Evolutionary conservation across 2,113 vertebrate genomes (phyloP).

Genomic region (Apodemus speciosus): DNA sequence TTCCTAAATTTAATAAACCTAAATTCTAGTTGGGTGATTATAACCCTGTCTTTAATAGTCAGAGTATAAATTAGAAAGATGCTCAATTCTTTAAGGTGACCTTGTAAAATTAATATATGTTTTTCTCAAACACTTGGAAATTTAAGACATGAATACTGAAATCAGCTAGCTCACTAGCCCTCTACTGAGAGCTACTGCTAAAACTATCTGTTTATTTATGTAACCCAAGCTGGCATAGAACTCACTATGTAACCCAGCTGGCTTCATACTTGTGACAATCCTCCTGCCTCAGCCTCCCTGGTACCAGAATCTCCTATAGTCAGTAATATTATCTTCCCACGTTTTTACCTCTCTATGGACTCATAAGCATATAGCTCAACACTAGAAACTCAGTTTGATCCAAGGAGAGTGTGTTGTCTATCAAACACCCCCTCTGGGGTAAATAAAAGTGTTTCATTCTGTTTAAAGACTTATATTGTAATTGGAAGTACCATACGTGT

Average conservation of each 20-base stretch:
- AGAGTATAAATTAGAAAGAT: constrained; percentile 26
- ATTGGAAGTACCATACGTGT: not conserved
- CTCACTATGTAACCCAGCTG: not conserved
- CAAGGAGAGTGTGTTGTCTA: not conserved
- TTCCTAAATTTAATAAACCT: not conserved
- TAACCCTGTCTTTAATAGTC: constrained; percentile 2
- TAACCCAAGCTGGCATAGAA: not conserved
- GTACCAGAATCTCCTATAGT: not conserved
- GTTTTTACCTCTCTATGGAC: not conserved
- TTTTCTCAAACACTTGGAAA: not conserved
- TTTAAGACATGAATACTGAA: constrained; percentile 29
- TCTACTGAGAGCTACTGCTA: not conserved
- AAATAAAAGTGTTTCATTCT: not conserved
- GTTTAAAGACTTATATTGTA: not conserved
- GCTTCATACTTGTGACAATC: not conserved
- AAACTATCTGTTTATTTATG: not conserved
- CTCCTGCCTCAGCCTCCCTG: not conserved
- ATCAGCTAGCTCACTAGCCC: not conserved
- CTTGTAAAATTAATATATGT: constrained; percentile 12
- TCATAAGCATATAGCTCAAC: not conserved
- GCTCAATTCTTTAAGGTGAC: not conserved
- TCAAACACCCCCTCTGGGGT: not conserved
- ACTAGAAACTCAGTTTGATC: not conserved
- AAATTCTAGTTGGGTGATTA: not conserved
- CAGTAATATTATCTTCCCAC: not conserved